Evolutionary conservation across 2,888 invertebrate species (phyloP).

Genomic region (Palloptera scutellata): DNA sequence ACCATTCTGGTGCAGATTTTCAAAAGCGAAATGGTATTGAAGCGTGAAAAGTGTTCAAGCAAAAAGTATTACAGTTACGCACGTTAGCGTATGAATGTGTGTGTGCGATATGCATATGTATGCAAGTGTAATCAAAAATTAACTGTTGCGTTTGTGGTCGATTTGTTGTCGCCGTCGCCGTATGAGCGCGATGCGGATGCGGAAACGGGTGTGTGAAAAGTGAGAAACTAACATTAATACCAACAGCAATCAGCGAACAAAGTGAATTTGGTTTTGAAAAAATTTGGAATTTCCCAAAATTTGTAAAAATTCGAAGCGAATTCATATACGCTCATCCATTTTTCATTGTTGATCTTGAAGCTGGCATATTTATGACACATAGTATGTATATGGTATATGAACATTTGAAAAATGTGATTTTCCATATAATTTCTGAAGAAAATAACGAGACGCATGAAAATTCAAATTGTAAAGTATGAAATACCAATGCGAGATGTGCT

Average conservation of each 20-base stretch:
- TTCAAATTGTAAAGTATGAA: too few relatives aligned
- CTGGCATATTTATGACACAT: background rate
- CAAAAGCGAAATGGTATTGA: too few relatives aligned
- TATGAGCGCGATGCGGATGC: background rate
- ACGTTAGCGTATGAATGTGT: background rate
- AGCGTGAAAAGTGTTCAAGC: background rate
- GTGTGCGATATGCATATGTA: background rate
- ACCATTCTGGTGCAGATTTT: too few relatives aligned
- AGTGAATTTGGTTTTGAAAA: background rate
- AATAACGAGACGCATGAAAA: too few relatives aligned
- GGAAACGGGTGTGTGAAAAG: background rate
- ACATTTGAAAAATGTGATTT: too few relatives aligned
- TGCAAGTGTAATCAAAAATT: background rate
- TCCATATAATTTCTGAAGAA: too few relatives aligned
- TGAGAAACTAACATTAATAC: background rate
- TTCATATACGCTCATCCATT: too few relatives aligned
- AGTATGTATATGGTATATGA: too few relatives aligned
- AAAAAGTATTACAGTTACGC: background rate
- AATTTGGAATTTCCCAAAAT: too few relatives aligned
- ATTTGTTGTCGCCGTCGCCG: background rate
- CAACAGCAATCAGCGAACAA: background rate
- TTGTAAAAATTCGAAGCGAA: background rate
- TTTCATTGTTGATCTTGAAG: background rate
- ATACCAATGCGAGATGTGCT: too few relatives aligned
- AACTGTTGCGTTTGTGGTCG: conserved; percentile 9